Evolutionary conservation across 1,140 invertebrate species (phyloP).

Genomic region (Drosophila bifasciata): DNA sequence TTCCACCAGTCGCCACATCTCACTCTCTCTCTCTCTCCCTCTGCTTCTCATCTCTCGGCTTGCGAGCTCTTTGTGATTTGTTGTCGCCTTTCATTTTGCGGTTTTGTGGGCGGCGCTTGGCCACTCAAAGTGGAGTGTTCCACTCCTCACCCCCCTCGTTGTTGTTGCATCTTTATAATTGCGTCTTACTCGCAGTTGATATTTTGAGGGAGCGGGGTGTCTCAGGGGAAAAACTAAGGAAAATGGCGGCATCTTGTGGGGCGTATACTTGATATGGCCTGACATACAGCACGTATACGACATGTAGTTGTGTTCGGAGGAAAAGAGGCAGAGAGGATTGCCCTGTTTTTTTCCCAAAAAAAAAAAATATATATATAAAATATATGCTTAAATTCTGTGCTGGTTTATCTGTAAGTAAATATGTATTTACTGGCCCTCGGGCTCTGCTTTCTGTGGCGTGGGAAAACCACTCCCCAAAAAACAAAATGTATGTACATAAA

Average conservation of each 20-base stretch:
- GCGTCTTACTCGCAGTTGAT: constrained; percentile 16
- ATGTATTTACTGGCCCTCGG: constrained; percentile 62
- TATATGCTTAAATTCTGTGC: background rate
- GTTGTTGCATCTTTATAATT: constrained; percentile 38
- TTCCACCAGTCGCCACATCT: background rate
- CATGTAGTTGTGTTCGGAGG: constrained; percentile 11
- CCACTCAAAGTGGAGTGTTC: constrained; percentile 35
- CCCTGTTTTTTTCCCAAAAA: constrained; percentile 21
- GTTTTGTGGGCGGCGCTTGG: constrained; percentile 66
- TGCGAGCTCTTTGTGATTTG: constrained; percentile 57
- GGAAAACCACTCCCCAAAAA: constrained; percentile 67
- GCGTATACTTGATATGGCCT: constrained; percentile 37
- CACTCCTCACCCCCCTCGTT: background rate
- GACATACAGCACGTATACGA: constrained; percentile 37
- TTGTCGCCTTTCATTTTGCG: constrained; percentile 63
- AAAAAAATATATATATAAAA: constrained; percentile 9
- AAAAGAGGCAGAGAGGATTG: background rate
- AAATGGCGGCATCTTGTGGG: constrained; percentile 45
- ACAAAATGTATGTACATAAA: constrained; percentile 38
- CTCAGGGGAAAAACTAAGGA: constrained; percentile 14
- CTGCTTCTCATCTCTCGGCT: constrained; percentile 12
- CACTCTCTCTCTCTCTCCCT: constrained; percentile 23
- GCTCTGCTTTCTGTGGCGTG: constrained; percentile 43
- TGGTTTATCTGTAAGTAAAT: constrained; percentile 59
- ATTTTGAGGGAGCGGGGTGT: constrained; percentile 16